phyloP scores from a whole-genome alignment of 1,140 invertebrate species.

The Cheumatopsyche charites region DNA sequence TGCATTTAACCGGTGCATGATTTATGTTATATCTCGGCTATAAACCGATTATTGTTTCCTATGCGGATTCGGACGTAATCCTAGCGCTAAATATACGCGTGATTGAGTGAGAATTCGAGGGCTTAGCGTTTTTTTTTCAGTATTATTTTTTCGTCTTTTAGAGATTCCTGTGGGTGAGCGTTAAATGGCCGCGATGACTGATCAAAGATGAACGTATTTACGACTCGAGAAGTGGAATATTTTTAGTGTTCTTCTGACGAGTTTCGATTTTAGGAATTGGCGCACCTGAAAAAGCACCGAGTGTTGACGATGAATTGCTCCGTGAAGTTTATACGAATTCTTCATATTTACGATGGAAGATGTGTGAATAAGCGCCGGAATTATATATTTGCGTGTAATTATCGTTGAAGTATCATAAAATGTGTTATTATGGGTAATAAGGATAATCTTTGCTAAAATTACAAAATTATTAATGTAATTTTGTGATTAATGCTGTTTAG shows the following conservation, averaged over 20 bases:
- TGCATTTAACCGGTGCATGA: too few relatives aligned
- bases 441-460: too few relatives aligned
- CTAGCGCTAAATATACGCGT: not conserved
- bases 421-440: too few relatives aligned
- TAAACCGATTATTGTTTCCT: not conserved
- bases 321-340: not conserved
- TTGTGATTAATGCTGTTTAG: too few relatives aligned
- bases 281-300: not conserved
- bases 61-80: not conserved
- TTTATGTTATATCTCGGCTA: not conserved
- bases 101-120: not conserved
- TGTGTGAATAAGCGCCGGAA: not conserved
- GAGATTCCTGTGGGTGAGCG: not conserved
- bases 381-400: too few relatives aligned
- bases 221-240: not conserved
- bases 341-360: not conserved
- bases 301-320: not conserved
- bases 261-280: not conserved
- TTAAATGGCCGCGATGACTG: not conserved
- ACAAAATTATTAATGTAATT: too few relatives aligned
- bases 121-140: not conserved
- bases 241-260: not conserved
- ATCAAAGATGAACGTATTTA: not conserved
- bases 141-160: not conserved
- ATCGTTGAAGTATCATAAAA: too few relatives aligned